Percentiles rank a stretch among this genome's conserved stretches.
phyloP scores from a whole-genome alignment of 2,797 vertebrate genomes.

The Amblyopsis hoosieri region DNA sequence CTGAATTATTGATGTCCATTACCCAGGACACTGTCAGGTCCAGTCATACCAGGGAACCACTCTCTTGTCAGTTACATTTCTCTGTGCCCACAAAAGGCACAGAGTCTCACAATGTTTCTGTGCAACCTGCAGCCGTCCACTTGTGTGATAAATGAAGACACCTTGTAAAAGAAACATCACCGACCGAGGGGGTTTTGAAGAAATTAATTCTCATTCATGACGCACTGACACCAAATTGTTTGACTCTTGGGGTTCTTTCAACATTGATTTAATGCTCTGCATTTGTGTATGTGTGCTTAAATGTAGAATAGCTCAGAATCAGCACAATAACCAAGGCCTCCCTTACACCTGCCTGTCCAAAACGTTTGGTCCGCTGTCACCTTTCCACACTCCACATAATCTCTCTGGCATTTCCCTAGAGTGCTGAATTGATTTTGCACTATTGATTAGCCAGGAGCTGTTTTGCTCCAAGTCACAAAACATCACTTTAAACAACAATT shows the following conservation, averaged over 20 bases:
- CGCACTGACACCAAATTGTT: constrained; percentile 37
- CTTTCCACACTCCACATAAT: constrained; percentile 45
- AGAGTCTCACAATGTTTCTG: constrained; percentile 48
- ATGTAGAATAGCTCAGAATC: constrained; percentile 40
- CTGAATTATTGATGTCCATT: constrained; percentile 79
- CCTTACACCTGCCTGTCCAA: constrained; percentile 28
- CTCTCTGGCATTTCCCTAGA: constrained; percentile 57
- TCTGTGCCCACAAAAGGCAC: constrained; percentile 59
- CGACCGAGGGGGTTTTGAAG: constrained; percentile 45
- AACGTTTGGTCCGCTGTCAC: constrained; percentile 50
- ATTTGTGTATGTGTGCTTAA: constrained; percentile 21
- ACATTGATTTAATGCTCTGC: constrained; percentile 45
- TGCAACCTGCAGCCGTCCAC: constrained; percentile 48
- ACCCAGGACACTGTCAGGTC: constrained; percentile 68
- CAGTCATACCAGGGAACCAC: constrained; percentile 47
- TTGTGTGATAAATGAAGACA: constrained; percentile 65
- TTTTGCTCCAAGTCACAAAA: constrained; percentile 73
- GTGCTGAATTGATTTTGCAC: constrained; percentile 66
- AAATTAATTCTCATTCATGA: constrained; percentile 52
- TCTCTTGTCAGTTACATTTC: constrained; percentile 69
- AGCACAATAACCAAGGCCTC: constrained; percentile 14
- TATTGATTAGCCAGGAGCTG: constrained; percentile 73
- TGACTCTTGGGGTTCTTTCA: constrained; percentile 37
- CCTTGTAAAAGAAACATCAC: constrained; percentile 49
- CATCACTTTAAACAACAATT: constrained; percentile 76